Conservation (phyloP, 2,113 vertebrate genomes). For the Carassius gibelio region DNA sequence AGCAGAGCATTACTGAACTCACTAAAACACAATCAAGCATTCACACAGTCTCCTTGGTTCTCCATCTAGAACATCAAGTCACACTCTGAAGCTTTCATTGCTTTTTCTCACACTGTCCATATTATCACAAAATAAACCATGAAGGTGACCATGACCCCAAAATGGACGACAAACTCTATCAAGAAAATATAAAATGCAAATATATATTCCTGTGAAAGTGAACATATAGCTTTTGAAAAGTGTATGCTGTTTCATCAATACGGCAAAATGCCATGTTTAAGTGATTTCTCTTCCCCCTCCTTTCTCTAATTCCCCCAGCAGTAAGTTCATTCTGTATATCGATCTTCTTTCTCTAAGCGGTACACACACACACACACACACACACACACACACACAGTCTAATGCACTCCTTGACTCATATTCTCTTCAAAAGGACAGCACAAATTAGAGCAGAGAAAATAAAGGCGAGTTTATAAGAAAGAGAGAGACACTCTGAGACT, state of each 20-base stretch:
- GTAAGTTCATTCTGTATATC: not conserved
- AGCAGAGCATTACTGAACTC: conserved; percentile 76
- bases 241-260: conserved; percentile 54
- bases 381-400: conserved; percentile 49
- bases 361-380: not conserved
- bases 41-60: not conserved
- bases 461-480: not conserved
- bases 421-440: conserved; percentile 53
- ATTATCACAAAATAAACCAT: too few relatives aligned
- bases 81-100: conserved; percentile 3
- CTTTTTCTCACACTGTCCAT: conserved; percentile 35
- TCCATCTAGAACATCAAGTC: not conserved
- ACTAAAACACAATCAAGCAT: conserved; percentile 55
- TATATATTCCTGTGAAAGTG: not conserved
- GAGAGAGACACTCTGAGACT: not conserved
- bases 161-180: too few relatives aligned
- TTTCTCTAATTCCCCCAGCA: not conserved
- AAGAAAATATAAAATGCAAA: not conserved
- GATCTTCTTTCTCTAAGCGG: conserved; percentile 42
- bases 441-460: conserved; percentile 51
- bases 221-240: not conserved
- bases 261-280: conserved; percentile 50
- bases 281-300: conserved; percentile 23
- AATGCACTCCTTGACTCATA: conserved; percentile 57
- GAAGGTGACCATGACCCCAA: too few relatives aligned